These are phyloP conservation scores for Dorcus hopei DNA, from an alignment of 2,888 invertebrate genomes.

Conservation along the genomic window DNA sequence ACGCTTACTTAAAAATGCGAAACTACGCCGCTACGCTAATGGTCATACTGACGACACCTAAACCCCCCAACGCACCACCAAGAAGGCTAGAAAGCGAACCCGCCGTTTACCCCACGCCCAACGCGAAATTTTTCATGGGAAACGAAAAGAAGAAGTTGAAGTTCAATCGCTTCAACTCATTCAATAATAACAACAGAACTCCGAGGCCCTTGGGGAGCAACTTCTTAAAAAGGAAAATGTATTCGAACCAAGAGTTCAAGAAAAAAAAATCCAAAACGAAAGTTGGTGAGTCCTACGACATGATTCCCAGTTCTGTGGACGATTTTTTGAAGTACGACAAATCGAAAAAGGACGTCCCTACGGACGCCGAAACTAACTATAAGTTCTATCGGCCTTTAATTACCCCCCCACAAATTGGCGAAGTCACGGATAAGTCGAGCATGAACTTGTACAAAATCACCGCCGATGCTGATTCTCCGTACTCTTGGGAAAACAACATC, in stretches of 20 bases:
- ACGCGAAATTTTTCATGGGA: too few relatives aligned
- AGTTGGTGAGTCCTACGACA: not conserved
- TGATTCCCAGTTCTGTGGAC: not conserved
- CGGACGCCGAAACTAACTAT: not conserved
- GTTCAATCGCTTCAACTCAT: too few relatives aligned
- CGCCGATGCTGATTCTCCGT: constrained; percentile 10
- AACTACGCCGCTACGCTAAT: constrained; percentile 27
- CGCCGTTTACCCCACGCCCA: not conserved
- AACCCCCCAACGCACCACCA: not conserved
- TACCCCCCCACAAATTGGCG: too few relatives aligned
- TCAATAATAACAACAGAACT: not conserved
- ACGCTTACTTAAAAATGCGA: constrained; percentile 26
- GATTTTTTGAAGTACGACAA: not conserved
- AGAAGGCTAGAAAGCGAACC: not conserved
- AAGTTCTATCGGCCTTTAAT: too few relatives aligned
- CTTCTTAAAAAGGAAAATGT: not conserved
- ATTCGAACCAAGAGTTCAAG: not conserved
- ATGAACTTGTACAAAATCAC: not conserved
- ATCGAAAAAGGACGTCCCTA: constrained; percentile 5
- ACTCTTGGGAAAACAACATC: constrained; percentile 14
- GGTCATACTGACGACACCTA: constrained; percentile 23
- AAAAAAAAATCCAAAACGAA: not conserved
- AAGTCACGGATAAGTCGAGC: too few relatives aligned
- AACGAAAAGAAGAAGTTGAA: too few relatives aligned
- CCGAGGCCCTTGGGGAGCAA: not conserved